Base-by-base conservation (phyloP, 2,888 invertebrate genomes). In the Temnothorax unifasciatus region DNA sequence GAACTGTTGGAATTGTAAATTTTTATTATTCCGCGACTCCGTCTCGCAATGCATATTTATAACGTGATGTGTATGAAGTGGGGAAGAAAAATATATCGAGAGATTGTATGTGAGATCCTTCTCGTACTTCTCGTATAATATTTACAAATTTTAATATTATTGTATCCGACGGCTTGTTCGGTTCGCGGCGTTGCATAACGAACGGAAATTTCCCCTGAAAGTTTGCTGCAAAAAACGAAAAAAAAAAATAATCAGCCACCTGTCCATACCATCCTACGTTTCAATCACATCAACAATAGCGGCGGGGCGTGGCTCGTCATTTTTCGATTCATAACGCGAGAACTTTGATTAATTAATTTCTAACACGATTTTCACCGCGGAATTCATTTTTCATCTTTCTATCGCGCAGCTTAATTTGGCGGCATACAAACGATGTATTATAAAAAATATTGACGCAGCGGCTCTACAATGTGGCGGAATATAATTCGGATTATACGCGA, bases 341-440 rank as follows among this genome's bases (percentile, higher is more conserved):
- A 73, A 71, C 59, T 71, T 88, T 88, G 84, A 91, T 90, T 90
- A 90, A 90, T 90, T 90, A 90, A 89, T 86, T 79, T 61, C 59
- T 59, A 64, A 54, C 61, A 29, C 71, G 66, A 68, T 83, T 84
- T 73, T 85, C 74, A 47, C 79, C 73, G 69, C 18, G 21, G n/a
- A 6, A 64, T 57, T 38, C 82, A 61, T 82, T 82, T 82, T 82
- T 76, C 76, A 82, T 66, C 59, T 64, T 59, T 15, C 64, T 63
- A n/a, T 74, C 25, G 52, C 13, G 29, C n/a, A 34, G 29, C 47
- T 71, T 47, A 81, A 68, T 47, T 81, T 54, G 18, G 8, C 18
- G 54, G 18, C 3, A 71, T 50, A 47, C 13, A 47, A 81, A 81
- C 47, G 47, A 81, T 38, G 59, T 34, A 21, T 25, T 61, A 71